Evolutionary conservation across 2,797 vertebrate species (phyloP), one percentile per base, ranked within the genome.

Genomic region (Odontamblyopus rebecca): DNA sequence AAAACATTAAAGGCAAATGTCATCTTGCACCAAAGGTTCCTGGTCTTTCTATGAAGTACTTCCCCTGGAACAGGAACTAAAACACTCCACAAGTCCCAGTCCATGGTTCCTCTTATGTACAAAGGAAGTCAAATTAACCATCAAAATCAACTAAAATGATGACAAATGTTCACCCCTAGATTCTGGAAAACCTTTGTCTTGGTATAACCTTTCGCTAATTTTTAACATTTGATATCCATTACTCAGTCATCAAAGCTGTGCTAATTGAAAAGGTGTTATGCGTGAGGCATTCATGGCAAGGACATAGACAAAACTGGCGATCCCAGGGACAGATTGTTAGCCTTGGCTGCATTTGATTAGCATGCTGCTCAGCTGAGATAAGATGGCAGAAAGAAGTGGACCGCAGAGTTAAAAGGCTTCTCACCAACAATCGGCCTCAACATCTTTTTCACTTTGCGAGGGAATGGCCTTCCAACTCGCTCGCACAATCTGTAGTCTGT

Each of bases 281-380:
- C 82, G 79, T 68, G 74, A 84, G 73, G 38, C 75, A 72, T 81
- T 83, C 60, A 71, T 84, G 84, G 70, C 65, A 68, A 75, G 51
- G 72, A 74, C 76, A 89, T 83, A 82, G 76, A 86, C 83, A 86
- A 89, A 88, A 72, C 82, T 77, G 53, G 75, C 68, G 89, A 91
- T 91, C 65, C 76, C 76, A 67, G 4, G 0, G 50, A 76, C 73
- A 78, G 88, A 89, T 85, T 83, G 74, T 61, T 0, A 53, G 71
- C 70, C 15, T 15, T 19, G 50, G 72, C 79, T 51, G 61, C 61
- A 68, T 91, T 84, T 89, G 87, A 89, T 91, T 90, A 90, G 86
- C 89, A 88, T 88, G 85, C 87, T 90, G 88, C 77, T 82, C 69
- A 69, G 72, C 59, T 35, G 78, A 90, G 91, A 92, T 91, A 91